Percentiles rank a stretch among this genome's conserved stretches.
Conservation (phyloP, 2,797 vertebrate species). For the Acanthopagrus latus region DNA sequence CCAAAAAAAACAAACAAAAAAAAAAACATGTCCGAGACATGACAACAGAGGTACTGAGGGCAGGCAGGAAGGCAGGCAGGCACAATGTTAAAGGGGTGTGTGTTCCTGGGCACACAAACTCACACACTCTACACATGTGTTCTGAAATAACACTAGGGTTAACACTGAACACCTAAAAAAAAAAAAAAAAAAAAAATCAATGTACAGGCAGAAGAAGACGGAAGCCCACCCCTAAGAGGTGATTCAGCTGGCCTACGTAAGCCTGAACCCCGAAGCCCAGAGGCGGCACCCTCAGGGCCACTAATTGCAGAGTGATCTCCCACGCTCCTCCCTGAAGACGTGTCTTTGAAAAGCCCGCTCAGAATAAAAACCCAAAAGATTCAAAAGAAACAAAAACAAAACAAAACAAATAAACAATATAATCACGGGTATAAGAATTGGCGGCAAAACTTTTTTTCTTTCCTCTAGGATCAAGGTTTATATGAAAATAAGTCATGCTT, state of each 20-base stretch:
- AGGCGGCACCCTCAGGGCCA: slow-evolving; percentile 59
- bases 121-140: slow-evolving; percentile 77
- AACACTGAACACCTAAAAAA: slow-evolving; percentile 83
- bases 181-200: slow-evolving; percentile 53
- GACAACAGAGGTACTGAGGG: slow-evolving; percentile 79
- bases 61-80: slow-evolving; percentile 80
- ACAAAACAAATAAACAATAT: slow-evolving; percentile 82
- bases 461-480: slow-evolving; percentile 98
- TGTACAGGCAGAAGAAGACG: slow-evolving; percentile 90
- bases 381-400: slow-evolving; percentile 48
- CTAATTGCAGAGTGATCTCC: slow-evolving; percentile 74
- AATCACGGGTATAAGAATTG: slow-evolving; percentile 96
- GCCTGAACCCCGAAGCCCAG: slow-evolving; percentile 60
- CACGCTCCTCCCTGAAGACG: slow-evolving; percentile 96
- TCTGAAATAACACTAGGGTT: slow-evolving; percentile 79
- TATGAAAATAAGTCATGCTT: slow-evolving; percentile 99
- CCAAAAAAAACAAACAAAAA: background rate
- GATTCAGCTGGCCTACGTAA: slow-evolving; percentile 68
- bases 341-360: slow-evolving; percentile 95
- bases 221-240: slow-evolving; percentile 77
- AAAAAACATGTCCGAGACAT: slow-evolving; percentile 71
- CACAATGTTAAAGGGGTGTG: slow-evolving; percentile 85
- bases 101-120: slow-evolving; percentile 71
- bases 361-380: slow-evolving; percentile 81
- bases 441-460: slow-evolving; percentile 92